Conservation (phyloP, 2,113 vertebrate genomes). For the Hippocampus mohnikei region DNA sequence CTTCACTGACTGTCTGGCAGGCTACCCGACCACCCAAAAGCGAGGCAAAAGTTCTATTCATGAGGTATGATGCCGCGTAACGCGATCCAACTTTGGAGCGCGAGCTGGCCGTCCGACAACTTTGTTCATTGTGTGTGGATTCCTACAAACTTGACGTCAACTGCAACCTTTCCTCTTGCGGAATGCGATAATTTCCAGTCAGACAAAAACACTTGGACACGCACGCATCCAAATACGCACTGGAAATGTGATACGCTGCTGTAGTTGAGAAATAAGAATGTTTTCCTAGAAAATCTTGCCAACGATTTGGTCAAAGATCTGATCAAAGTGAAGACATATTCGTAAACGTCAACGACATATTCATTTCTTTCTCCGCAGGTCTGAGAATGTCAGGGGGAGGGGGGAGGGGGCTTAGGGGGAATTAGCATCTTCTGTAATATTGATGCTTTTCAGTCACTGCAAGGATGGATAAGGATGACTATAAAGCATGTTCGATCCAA, state of each 20-base stretch:
- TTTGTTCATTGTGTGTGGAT: constrained; percentile 24
- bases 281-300: constrained; percentile 27
- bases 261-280: constrained; percentile 22
- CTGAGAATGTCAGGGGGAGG: neutral
- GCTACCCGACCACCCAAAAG: constrained; percentile 60
- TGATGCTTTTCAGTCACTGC: neutral
- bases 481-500: too few species aligned
- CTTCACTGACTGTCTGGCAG: constrained; percentile 30
- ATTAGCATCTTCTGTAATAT: neutral
- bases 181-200: constrained; percentile 43
- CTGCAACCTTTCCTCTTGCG: constrained; percentile 40
- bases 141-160: constrained; percentile 59
- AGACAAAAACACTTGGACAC: constrained; percentile 39
- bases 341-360: neutral
- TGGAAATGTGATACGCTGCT: constrained; percentile 23
- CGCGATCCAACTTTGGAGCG: constrained; percentile 39
- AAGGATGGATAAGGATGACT: neutral
- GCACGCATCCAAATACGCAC: constrained; percentile 15
- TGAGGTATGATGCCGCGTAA: constrained; percentile 53
- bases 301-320: constrained; percentile 25
- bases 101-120: constrained; percentile 36
- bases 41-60: constrained; percentile 40
- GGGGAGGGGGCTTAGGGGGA: too few species aligned
- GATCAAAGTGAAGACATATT: constrained; percentile 36
- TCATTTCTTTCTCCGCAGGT: neutral